A percentile compares a stretch with the other conserved stretches of the same genome.
Evolutionary conservation across 2,888 invertebrate species (phyloP).

Genomic region (Sinohyriopsis cumingii): DNA sequence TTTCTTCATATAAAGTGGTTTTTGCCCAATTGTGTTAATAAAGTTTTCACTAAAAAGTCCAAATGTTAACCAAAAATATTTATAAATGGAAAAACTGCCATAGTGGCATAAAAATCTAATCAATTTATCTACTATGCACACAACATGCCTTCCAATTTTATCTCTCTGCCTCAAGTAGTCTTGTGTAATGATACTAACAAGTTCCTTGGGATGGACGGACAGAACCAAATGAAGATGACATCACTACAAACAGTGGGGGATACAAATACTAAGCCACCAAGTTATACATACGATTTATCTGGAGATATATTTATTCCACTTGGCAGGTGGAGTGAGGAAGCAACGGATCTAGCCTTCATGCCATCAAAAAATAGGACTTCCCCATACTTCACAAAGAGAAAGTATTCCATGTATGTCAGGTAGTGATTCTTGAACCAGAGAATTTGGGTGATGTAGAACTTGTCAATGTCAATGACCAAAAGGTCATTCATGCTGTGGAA

Average conservation of each 20-base stretch:
- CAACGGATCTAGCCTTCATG: conserved; percentile 18
- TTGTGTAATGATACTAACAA: too few relatives aligned
- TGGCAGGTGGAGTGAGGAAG: conserved; percentile 15
- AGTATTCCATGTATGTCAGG: conserved; percentile 8
- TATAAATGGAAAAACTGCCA: too few relatives aligned
- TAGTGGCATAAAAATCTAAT: too few relatives aligned
- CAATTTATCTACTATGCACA: too few relatives aligned
- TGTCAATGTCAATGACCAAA: conserved; percentile 24
- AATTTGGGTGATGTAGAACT: conserved; percentile 32
- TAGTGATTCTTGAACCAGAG: conserved; percentile 5
- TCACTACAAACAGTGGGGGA: not conserved
- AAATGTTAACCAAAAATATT: too few relatives aligned
- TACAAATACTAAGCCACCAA: not conserved
- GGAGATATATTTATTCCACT: conserved; percentile 41
- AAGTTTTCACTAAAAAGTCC: too few relatives aligned
- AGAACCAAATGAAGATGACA: too few relatives aligned
- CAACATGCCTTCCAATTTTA: too few relatives aligned
- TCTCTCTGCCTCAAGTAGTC: too few relatives aligned
- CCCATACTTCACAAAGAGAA: conserved; percentile 9
- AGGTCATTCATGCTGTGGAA: conserved; percentile 37
- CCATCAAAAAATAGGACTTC: conserved; percentile 35
- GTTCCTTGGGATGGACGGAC: too few relatives aligned
- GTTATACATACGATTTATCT: conserved; percentile 27
- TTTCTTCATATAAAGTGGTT: too few relatives aligned
- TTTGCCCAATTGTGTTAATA: too few relatives aligned